phyloP scores from a whole-genome alignment of 2,113 vertebrate genomes.

The Cyprichromis sp. region DNA sequence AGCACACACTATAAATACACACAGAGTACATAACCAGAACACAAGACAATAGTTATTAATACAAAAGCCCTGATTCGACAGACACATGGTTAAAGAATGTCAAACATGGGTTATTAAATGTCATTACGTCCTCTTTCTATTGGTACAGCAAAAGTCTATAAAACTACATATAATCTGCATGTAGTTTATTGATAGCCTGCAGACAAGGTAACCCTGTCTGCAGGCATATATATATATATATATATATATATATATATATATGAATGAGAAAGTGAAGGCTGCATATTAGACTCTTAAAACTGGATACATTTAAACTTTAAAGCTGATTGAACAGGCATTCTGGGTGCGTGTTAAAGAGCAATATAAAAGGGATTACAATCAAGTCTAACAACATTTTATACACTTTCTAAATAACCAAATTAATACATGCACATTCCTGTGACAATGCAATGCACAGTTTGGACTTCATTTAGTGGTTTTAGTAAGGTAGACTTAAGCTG shows the following conservation, averaged over 20 bases:
- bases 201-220: rapidly evolving
- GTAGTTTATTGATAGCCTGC: neutral
- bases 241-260: no score
- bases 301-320: no score
- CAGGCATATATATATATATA: no score
- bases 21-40: neutral
- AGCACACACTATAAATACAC: neutral
- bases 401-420: neutral
- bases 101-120: neutral
- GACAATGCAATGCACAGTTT: neutral
- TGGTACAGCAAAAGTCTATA: neutral
- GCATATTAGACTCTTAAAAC: no score
- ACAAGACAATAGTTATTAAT: neutral
- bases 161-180: neutral
- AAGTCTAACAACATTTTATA: neutral
- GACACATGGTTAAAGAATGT: neutral
- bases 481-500: neutral
- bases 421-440: neutral
- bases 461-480: neutral
- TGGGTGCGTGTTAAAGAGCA: no score
- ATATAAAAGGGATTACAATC: neutral
- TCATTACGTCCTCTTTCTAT: neutral
- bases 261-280: no score
- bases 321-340: no score
- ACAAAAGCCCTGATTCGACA: neutral